Evolutionary conservation across 2,888 invertebrate species (phyloP).

Genomic region (Troilus luridus): DNA sequence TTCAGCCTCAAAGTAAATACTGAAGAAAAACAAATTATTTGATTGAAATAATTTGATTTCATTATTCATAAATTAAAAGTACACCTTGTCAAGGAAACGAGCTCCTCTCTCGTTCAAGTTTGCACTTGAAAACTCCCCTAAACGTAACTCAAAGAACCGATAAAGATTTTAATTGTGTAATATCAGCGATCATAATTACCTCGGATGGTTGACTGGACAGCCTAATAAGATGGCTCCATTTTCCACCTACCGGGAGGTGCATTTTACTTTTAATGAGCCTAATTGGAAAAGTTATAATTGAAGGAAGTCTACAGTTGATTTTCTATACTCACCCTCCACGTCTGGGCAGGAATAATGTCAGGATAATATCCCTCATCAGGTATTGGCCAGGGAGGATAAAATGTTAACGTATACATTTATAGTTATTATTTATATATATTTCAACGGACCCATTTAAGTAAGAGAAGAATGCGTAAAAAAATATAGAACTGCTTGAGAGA

Average conservation of each 20-base stretch:
- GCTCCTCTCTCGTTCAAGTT: too few species aligned
- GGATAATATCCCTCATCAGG: background rate
- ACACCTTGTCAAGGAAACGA: background rate
- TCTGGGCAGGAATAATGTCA: background rate
- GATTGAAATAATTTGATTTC: too few species aligned
- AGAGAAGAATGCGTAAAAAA: too few species aligned
- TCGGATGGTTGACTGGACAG: background rate
- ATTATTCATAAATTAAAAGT: background rate
- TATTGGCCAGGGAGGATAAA: background rate
- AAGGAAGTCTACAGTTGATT: background rate
- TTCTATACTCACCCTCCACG: too few species aligned
- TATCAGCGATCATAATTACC: background rate
- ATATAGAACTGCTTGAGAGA: too few species aligned
- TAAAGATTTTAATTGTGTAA: background rate
- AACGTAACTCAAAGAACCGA: background rate
- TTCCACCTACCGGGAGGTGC: background rate
- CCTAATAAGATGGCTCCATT: background rate
- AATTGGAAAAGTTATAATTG: constrained; percentile 30
- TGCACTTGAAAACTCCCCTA: background rate
- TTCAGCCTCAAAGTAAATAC: too few species aligned
- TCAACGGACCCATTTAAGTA: too few species aligned
- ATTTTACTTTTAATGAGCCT: background rate
- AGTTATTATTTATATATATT: too few species aligned
- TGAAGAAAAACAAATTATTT: too few species aligned
- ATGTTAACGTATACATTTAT: too few species aligned